Base-by-base conservation (phyloP, 2,888 invertebrate genomes). In the Hyppa rectilinea region DNA sequence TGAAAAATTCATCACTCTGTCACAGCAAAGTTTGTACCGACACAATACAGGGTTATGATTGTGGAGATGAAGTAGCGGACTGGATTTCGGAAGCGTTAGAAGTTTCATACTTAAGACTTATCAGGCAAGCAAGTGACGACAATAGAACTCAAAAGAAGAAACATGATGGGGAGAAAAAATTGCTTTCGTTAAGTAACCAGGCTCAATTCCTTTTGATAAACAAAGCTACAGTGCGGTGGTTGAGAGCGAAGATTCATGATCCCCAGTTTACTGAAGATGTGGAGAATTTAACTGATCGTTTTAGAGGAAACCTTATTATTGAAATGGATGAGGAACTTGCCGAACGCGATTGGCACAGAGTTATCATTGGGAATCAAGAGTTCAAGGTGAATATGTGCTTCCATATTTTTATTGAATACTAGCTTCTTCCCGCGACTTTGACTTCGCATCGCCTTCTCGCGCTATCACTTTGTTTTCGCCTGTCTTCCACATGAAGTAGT, bases 281-380 rank as follows among this genome's bases (percentile, higher is more conserved):
- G 52, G 96, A 97, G 43, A 96, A 97, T 80, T 95, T 98, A 45
- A 95, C 98, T 4, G 96, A 97, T 75, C 96, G 99, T 83, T 99
- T 99, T 92, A 96, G 99, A 87, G 98, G 98, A n/a, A 99, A 99
- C 94, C 96, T 99, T 49, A 96, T 99, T 2, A 96, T 99, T 20
- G 97, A 97, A 79, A 97, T 98, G 65, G 92, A 96, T 2, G 87
- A 95, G 36, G 96, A 98, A n/a, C 97, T 99, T 87, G 97, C 97
- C 38, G 99, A 99, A 96, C 97, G 97, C 62, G 91, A 96, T 1
- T 98, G 98, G 97, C 92, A 96, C 26, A 89, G 93, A 70, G 87
- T 99, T 70, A 88, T 92, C 60, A 97, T 99, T 84, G 98, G 97
- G 56, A 95, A 96, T 64, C 92, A 96, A 78, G 88, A 92, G 66